Conservation (phyloP, 2,797 vertebrate species). For the Poecilia wingei region DNA sequence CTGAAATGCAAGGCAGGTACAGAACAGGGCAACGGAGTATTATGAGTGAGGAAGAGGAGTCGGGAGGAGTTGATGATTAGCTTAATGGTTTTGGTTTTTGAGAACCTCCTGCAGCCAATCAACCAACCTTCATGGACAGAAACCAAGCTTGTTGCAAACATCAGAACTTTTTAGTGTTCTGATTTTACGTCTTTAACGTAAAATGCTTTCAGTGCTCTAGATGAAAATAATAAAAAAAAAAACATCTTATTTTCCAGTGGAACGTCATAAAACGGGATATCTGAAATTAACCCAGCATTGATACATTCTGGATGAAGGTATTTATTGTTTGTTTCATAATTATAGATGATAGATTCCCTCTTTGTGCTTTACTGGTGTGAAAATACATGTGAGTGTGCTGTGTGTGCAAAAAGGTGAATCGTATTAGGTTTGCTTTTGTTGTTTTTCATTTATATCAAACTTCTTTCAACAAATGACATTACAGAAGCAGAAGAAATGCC, state of each 20-base stretch:
- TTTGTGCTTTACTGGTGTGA: not conserved
- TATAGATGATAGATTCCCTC: not conserved
- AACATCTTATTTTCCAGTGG: not conserved
- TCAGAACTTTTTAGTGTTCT: not conserved
- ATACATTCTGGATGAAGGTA: not conserved
- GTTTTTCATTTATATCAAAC: constrained; percentile 2
- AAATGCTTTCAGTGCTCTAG: not conserved
- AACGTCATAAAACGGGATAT: not conserved
- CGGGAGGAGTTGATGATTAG: not conserved
- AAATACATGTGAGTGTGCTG: constrained; percentile 1
- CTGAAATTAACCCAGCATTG: not conserved
- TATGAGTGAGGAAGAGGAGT: not conserved
- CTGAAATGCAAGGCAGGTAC: not conserved
- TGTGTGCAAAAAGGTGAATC: constrained; percentile 30
- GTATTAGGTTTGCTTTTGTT: constrained; percentile 23
- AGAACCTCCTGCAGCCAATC: not conserved
- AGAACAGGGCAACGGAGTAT: no score
- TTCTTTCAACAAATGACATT: constrained; percentile 8
- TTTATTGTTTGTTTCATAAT: not conserved
- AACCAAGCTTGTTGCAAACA: not conserved
- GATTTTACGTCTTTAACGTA: not conserved
- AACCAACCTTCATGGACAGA: not conserved
- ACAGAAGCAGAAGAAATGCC: not conserved
- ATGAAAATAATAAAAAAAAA: not conserved
- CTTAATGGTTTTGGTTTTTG: not conserved